phyloP scores from a whole-genome alignment of 37 sponge, comb jelly and placozoan genomes.

The Mnemiopsis leidyi region DNA sequence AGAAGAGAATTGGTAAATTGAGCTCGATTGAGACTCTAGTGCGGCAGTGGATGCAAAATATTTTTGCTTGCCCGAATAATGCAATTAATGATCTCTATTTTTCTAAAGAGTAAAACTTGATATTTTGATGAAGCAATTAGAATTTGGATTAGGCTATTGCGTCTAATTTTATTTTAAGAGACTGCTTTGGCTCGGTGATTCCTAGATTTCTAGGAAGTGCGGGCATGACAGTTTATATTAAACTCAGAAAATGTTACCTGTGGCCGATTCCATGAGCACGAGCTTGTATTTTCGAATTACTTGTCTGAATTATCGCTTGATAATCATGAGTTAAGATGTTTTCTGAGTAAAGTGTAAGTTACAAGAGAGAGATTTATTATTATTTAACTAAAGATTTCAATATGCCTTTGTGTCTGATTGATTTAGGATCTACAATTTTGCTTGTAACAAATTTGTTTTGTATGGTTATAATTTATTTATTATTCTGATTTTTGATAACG shows the following conservation, averaged over 20 bases:
- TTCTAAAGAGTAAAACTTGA: neutral
- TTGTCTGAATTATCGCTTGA: neutral
- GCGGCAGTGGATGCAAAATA: slow-evolving; percentile 48
- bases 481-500: neutral
- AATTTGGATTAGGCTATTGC: neutral
- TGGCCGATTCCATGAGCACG: neutral
- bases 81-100: neutral
- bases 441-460: neutral
- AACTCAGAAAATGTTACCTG: neutral
- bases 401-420: neutral
- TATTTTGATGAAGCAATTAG: neutral
- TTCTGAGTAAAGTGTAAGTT: neutral
- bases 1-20: neutral
- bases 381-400: neutral
- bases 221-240: neutral
- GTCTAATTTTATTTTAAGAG: neutral
- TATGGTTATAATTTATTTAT: neutral
- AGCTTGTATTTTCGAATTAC: neutral
- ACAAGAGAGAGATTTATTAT: neutral
- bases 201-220: neutral
- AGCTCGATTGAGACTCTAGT: slow-evolving; percentile 29
- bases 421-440: neutral
- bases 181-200: neutral
- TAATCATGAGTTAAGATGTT: neutral
- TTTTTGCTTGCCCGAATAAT: slow-evolving; percentile 4